phyloP scores from a whole-genome alignment of 2,113 vertebrate genomes.

The Pedionomus torquatus region DNA sequence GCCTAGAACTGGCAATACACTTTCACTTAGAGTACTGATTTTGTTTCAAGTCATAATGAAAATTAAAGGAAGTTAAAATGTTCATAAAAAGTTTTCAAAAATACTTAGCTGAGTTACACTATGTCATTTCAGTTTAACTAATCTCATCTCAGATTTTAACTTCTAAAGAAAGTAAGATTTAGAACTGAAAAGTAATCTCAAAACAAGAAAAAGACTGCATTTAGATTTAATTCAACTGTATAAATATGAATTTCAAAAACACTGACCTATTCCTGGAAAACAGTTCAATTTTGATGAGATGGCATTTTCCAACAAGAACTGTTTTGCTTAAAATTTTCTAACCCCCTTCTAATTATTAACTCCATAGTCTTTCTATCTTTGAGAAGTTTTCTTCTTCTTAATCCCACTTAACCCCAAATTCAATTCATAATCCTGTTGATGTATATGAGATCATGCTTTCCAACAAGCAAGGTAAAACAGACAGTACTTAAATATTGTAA shows the following conservation, averaged over 20 bases:
- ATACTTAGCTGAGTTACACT: neutral
- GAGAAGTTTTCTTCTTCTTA: slow-evolving; percentile 1
- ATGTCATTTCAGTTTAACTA: neutral
- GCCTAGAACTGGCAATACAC: neutral
- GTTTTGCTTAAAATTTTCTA: neutral
- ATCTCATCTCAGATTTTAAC: neutral
- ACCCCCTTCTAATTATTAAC: neutral
- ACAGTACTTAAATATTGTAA: slow-evolving; percentile 58
- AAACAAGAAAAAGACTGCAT: neutral
- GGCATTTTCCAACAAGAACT: neutral
- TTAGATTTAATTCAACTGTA: neutral
- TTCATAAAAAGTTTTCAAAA: neutral
- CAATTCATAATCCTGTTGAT: neutral
- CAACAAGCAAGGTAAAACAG: slow-evolving; percentile 37
- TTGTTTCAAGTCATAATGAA: rapidly evolving
- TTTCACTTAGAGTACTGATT: neutral
- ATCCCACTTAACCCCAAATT: neutral
- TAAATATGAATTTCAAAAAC: neutral
- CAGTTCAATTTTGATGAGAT: neutral
- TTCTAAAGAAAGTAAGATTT: neutral
- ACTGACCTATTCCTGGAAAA: neutral
- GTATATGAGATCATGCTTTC: neutral
- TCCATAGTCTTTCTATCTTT: neutral
- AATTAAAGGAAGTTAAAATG: rapidly evolving
- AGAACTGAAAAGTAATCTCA: neutral